Base-by-base conservation (phyloP, 2,888 invertebrate species). In the Pseudanteris insignis region DNA sequence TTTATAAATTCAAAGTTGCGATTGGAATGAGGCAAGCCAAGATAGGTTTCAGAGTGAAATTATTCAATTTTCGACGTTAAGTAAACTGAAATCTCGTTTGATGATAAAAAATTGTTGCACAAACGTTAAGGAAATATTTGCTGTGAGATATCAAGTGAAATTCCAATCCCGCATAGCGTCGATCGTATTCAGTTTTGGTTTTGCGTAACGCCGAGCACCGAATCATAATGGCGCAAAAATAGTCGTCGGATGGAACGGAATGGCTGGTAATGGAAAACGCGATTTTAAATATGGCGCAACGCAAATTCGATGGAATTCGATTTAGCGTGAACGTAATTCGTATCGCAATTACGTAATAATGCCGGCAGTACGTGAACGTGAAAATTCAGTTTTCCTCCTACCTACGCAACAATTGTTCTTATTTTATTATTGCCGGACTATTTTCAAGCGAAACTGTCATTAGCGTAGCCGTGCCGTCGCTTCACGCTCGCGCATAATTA, bases 401-500 rank as follows among this genome's bases (percentile, higher is more conserved):
- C 64, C 61, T 36, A 48, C 54, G 58, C 55, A 59, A 64, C 34
- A 47, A 50, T 59, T 59, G 63, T 63, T 57, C 58, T 48, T 65
- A 71, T 73, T 74, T 74, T 74, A 74, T 75, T 73, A 73, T 73
- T 71, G 69, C 66, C 41, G 54, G 29, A 55, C 53, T 63, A 64
- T 68, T 71, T 70, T 71, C 70, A 32, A 51, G 58, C 69, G 70
- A 70, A 72, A 74, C 74, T 72, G 70, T 74, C 75, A 75, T 76
- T 74, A 76, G 71, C 69, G 68, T 66, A 63, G 66, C 65, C 63
- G 66, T 66, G 67, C 68, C 69, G 65, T 61, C 64, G 55, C 48
- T 59, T 59, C 51, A 53, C 53, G 59, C 64, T 57, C 48, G 50
- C 32, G 63, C 70, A 69, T 74, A 75, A 75, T 76, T 77, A 76